These are phyloP conservation scores for Drosophila paracracens DNA, from an alignment of 2,888 invertebrate genomes.

Conservation along the genomic window DNA sequence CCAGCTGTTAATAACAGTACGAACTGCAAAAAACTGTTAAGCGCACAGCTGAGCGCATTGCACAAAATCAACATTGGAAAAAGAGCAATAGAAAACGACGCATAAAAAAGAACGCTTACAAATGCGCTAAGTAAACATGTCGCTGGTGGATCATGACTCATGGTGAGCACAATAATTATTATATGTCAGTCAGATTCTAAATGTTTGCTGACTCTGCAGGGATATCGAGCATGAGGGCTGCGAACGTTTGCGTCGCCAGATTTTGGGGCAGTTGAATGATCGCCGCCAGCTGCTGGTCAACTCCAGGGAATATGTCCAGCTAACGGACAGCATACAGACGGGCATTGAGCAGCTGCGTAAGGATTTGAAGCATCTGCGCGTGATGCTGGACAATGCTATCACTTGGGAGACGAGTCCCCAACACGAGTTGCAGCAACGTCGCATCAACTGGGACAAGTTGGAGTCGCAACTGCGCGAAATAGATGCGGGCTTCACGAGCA, in stretches of 20 bases:
- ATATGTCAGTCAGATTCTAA: neutral
- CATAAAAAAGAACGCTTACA: constrained; percentile 25
- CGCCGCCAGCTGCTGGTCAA: constrained; percentile 85
- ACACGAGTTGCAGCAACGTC: constrained; percentile 88
- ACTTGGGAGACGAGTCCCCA: constrained; percentile 48
- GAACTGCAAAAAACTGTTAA: constrained; percentile 16
- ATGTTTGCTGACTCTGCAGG: constrained; percentile 84
- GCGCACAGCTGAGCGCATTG: constrained; percentile 35
- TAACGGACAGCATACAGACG: constrained; percentile 87
- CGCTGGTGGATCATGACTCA: constrained; percentile 84
- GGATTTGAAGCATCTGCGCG: constrained; percentile 87
- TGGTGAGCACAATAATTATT: constrained; percentile 68
- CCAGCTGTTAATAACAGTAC: neutral
- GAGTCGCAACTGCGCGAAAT: constrained; percentile 87
- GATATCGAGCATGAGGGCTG: constrained; percentile 88
- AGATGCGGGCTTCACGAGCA: constrained; percentile 82
- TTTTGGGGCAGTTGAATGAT: constrained; percentile 87
- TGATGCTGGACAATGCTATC: constrained; percentile 86
- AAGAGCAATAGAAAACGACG: constrained; percentile 23
- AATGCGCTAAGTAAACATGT: constrained; percentile 71
- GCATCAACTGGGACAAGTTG: constrained; percentile 87
- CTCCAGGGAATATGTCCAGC: constrained; percentile 85
- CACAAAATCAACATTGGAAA: constrained; percentile 10
- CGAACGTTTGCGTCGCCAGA: constrained; percentile 88
- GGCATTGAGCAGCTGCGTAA: constrained; percentile 88